Percentiles rank a stretch among this genome's conserved stretches.
Evolutionary conservation across 2,113 vertebrate genomes (phyloP).

Genomic region (Solenodon paradoxus): DNA sequence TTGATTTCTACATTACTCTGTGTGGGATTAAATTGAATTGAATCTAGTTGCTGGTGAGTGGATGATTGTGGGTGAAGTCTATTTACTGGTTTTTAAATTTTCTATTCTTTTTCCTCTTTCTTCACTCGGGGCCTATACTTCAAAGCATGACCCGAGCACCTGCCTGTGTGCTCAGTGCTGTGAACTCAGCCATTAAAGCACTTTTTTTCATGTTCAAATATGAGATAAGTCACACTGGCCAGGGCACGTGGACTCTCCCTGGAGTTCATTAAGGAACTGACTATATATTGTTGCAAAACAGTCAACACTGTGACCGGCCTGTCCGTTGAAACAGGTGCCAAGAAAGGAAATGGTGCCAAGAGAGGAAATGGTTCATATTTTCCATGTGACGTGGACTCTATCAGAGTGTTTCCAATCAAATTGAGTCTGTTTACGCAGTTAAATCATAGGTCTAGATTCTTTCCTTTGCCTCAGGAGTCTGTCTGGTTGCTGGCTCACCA

Average conservation of each 20-base stretch:
- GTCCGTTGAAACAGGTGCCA: conserved; percentile 51
- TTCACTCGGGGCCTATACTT: not conserved
- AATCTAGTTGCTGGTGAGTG: not conserved
- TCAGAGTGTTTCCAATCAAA: not conserved
- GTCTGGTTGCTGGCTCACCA: not conserved
- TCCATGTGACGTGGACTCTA: not conserved
- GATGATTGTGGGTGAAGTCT: not conserved
- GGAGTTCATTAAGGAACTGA: conserved; percentile 18
- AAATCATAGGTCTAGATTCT: not conserved
- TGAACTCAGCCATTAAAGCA: not conserved
- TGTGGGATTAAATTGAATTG: not conserved
- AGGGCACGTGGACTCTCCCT: not conserved
- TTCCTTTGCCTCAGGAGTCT: not conserved
- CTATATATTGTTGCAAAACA: not conserved
- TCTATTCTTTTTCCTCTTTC: not conserved
- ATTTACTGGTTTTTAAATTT: not conserved
- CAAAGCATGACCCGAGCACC: not conserved
- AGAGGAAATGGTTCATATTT: conserved; percentile 59
- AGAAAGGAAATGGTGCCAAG: conserved; percentile 52
- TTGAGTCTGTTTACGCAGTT: not conserved
- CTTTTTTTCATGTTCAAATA: conserved; percentile 28
- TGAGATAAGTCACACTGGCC: not conserved
- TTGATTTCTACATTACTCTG: not conserved
- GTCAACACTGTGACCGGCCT: not conserved
- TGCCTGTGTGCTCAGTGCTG: not conserved